Conservation (phyloP, 2,113 vertebrate species). For the Mobula birostris region DNA sequence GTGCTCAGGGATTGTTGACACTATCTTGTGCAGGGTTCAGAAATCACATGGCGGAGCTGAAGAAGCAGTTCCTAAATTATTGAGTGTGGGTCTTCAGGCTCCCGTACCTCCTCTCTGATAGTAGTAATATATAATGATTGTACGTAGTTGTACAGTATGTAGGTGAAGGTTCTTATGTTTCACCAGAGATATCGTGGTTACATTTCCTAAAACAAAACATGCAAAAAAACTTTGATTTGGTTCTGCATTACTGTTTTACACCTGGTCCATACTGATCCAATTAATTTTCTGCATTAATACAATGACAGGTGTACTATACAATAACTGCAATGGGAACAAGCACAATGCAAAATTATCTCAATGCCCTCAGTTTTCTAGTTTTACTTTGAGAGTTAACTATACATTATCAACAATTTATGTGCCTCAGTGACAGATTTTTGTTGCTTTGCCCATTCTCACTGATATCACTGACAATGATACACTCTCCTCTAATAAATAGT, state of each 20-base stretch:
- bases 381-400: neutral
- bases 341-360: neutral
- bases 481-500: neutral
- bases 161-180: neutral
- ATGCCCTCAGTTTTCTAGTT: neutral
- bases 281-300: neutral
- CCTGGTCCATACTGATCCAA: neutral
- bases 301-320: neutral
- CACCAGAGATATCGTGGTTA: neutral
- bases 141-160: neutral
- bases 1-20: no score
- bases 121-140: no score
- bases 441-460: neutral
- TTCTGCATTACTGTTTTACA: neutral
- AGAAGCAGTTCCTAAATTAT: no score
- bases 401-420: neutral
- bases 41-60: no score
- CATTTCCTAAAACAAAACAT: neutral
- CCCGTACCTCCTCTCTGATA: no score
- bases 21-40: no score
- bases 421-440: neutral
- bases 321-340: neutral
- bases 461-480: neutral
- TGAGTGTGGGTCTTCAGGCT: no score
- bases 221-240: neutral